These are phyloP conservation scores for Cebus imitator DNA, from an alignment of 2,113 vertebrate species.

Conservation along the genomic window DNA sequence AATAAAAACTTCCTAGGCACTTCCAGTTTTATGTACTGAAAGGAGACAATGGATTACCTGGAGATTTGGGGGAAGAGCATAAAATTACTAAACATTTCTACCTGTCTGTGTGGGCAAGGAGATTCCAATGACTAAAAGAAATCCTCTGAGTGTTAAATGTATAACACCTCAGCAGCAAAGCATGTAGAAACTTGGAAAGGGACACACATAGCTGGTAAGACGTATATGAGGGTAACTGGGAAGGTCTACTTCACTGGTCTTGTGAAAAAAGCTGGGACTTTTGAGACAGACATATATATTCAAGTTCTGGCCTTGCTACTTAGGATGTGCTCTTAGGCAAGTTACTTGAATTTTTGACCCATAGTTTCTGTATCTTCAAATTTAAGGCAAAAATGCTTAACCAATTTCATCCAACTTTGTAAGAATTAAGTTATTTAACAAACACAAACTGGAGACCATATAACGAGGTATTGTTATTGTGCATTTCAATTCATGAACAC, in stretches of 20 bases:
- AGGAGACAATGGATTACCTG: neutral
- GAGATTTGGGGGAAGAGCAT: neutral
- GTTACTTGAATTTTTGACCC: neutral
- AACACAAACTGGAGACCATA: neutral
- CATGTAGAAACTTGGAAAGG: neutral
- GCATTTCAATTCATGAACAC: neutral
- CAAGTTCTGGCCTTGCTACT: neutral
- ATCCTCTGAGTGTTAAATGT: neutral
- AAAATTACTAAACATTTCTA: slow-evolving; percentile 3
- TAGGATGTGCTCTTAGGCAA: neutral
- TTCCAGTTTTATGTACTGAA: neutral
- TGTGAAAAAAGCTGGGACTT: neutral
- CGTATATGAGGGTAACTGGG: neutral
- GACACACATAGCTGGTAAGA: neutral
- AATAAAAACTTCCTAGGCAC: neutral
- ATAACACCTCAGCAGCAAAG: neutral
- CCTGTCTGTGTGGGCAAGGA: neutral
- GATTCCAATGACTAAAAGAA: neutral
- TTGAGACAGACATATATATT: neutral
- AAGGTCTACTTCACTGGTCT: neutral
- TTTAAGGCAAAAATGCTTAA: neutral
- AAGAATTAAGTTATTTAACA: neutral
- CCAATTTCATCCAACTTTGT: neutral
- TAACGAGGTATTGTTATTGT: neutral
- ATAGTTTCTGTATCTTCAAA: neutral